These are phyloP conservation scores for Ypsolopha sequella DNA, from an alignment of 2,888 invertebrate species.

Conservation along the genomic window DNA sequence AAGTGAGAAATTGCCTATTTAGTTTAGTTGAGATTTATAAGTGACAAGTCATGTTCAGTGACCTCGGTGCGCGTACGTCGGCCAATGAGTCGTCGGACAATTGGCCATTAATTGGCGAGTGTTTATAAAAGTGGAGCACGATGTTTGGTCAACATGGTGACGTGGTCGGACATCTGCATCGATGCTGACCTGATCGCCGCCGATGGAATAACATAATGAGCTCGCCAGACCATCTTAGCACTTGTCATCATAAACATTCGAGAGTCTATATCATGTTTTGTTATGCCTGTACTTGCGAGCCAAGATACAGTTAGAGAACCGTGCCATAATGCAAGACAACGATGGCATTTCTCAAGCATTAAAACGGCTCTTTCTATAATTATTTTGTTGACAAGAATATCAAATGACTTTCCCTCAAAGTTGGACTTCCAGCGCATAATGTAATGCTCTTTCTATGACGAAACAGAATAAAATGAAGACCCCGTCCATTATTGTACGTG, in stretches of 20 bases:
- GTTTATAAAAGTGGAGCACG: constrained; percentile 50
- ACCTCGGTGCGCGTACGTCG: constrained; percentile 19
- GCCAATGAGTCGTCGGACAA: constrained; percentile 24
- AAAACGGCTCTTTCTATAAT: neutral
- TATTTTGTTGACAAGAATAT: neutral
- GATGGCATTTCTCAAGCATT: no score
- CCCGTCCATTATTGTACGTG: neutral
- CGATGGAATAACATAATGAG: neutral
- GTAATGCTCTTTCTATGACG: neutral
- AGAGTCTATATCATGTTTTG: no score
- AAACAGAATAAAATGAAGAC: neutral
- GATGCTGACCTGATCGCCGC: constrained; percentile 11
- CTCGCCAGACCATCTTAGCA: neutral
- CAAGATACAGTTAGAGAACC: no score
- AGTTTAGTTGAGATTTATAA: constrained; percentile 61
- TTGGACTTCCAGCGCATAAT: neutral
- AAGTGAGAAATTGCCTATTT: constrained; percentile 49
- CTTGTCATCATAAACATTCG: no score
- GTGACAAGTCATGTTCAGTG: constrained; percentile 33
- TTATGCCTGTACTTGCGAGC: no score
- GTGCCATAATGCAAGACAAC: no score
- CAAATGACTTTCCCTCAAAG: neutral
- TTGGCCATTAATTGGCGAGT: constrained; percentile 52
- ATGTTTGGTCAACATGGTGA: constrained; percentile 38
- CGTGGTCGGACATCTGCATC: constrained; percentile 15